phyloP scores from a whole-genome alignment of 2,797 vertebrate genomes.

The Schizopygopsis pylzovi region DNA sequence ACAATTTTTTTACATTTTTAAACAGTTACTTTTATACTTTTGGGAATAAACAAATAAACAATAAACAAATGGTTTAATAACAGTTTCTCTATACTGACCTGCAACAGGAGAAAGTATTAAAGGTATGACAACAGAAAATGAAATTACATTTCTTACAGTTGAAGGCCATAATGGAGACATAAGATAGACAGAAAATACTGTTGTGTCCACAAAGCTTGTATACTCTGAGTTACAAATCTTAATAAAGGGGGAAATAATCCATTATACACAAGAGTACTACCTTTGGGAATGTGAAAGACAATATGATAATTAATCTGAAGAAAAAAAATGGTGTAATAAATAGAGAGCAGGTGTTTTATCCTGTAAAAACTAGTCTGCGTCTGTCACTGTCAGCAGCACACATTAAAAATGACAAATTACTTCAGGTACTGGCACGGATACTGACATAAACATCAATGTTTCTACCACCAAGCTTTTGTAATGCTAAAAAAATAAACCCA shows the following conservation, averaged over 20 bases:
- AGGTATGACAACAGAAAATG: neutral
- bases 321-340: neutral
- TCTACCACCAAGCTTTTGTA: neutral
- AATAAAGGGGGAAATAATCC: neutral
- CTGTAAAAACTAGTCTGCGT: neutral
- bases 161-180: neutral
- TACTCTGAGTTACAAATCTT: neutral
- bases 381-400: conserved; percentile 11
- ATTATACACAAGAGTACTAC: neutral
- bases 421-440: neutral
- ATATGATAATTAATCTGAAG: neutral
- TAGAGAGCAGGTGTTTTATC: neutral
- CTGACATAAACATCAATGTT: neutral
- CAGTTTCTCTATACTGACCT: neutral
- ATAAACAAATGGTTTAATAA: no score
- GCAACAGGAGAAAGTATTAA: neutral
- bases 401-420: conserved; percentile 10
- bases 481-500: neutral
- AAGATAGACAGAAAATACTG: neutral
- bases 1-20: neutral
- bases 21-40: neutral
- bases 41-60: neutral
- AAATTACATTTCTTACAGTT: neutral
- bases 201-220: neutral
- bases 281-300: neutral